phyloP scores from a whole-genome alignment of 2,888 invertebrate species.

The Cactoblastis cactorum region DNA sequence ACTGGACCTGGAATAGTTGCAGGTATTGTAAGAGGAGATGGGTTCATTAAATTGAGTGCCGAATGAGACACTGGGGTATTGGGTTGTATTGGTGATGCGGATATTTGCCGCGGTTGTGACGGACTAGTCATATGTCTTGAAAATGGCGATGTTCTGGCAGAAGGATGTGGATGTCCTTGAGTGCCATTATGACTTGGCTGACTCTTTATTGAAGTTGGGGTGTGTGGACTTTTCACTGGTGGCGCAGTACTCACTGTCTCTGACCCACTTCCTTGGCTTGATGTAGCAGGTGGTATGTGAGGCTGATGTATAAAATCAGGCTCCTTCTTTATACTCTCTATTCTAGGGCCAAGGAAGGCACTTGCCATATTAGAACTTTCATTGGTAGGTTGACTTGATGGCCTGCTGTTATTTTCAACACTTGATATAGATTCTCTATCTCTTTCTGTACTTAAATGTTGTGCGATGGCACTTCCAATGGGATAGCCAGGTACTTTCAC shows the following conservation, averaged over 20 bases:
- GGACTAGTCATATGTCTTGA: constrained; percentile 72
- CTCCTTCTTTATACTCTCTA: constrained; percentile 87
- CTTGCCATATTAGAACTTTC: constrained; percentile 70
- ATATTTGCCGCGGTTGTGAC: constrained; percentile 70
- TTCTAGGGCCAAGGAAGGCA: constrained; percentile 81
- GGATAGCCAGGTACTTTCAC: constrained; percentile 88
- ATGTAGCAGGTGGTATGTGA: constrained; percentile 72
- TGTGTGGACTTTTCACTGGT: constrained; percentile 78
- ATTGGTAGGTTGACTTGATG: constrained; percentile 71
- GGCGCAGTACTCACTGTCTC: constrained; percentile 73
- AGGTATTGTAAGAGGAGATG: constrained; percentile 80
- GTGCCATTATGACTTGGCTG: constrained; percentile 64
- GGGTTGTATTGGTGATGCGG: constrained; percentile 69
- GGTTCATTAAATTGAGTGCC: constrained; percentile 81
- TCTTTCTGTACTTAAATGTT: constrained; percentile 70
- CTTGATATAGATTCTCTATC: constrained; percentile 71
- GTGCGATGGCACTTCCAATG: constrained; percentile 74
- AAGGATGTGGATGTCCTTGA: constrained; percentile 59
- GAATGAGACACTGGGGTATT: constrained; percentile 78
- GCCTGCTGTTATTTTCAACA: constrained; percentile 68
- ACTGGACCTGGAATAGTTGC: constrained; percentile 83
- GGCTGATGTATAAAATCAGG: constrained; percentile 81
- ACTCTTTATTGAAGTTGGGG: constrained; percentile 74
- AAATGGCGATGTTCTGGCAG: constrained; percentile 72
- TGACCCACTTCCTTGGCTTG: constrained; percentile 62